Conservation (phyloP, 2,797 vertebrate genomes). For the Neosilurus mollespiculum region DNA sequence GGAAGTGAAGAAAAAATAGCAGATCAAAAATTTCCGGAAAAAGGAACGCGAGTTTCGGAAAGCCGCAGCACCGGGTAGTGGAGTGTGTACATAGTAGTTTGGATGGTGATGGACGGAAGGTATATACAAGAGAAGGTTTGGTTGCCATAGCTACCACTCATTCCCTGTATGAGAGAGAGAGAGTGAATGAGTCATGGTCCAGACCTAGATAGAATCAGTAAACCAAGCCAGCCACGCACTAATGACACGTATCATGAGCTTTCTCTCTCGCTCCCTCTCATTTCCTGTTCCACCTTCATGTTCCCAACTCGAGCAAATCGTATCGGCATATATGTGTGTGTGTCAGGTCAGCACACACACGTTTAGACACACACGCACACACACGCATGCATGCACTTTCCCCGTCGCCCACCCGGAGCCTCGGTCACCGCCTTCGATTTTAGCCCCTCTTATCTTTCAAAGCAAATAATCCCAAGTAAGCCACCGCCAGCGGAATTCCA, state of each 20-base stretch:
- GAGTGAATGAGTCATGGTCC: conserved; percentile 33
- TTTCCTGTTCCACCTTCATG: conserved; percentile 35
- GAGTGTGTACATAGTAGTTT: conserved; percentile 7
- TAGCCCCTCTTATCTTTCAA: conserved; percentile 47
- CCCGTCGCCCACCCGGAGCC: conserved; percentile 14
- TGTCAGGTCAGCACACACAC: conserved; percentile 7
- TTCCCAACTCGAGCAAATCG: conserved; percentile 26
- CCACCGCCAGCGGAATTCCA: conserved; percentile 46
- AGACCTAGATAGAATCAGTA: conserved; percentile 45
- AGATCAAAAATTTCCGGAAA: neutral
- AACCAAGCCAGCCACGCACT: conserved; percentile 40
- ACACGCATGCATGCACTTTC: conserved; percentile 18
- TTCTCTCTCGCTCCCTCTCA: conserved; percentile 28
- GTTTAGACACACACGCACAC: neutral
- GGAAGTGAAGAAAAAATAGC: conserved; percentile 7
- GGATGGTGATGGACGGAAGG: conserved; percentile 4
- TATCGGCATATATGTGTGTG: neutral
- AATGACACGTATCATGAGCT: conserved; percentile 45
- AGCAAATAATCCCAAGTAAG: conserved; percentile 49
- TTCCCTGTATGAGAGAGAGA: neutral
- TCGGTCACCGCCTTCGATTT: conserved; percentile 3
- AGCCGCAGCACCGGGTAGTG: neutral
- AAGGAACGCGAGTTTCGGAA: neutral
- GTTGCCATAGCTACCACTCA: conserved; percentile 26
- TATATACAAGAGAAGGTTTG: conserved; percentile 23